These are phyloP conservation scores for Nesospiza acunhae DNA, from an alignment of 2,113 vertebrate species.

Conservation along the genomic window DNA sequence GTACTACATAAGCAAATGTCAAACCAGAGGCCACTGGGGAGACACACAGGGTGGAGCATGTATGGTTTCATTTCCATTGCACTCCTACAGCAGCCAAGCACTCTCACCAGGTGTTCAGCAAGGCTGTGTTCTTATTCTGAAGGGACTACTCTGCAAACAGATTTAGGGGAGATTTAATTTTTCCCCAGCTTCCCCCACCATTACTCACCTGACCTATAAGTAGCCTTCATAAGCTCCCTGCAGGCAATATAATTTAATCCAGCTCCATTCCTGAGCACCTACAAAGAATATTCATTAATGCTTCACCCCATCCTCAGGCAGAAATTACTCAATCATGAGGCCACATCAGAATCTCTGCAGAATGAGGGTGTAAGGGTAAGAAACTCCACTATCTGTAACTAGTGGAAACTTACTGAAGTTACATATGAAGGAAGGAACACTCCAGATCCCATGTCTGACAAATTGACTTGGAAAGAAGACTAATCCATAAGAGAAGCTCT, in stretches of 20 bases:
- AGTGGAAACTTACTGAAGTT: not conserved
- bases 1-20: not conserved
- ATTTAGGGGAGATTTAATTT: not conserved
- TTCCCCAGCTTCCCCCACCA: not conserved
- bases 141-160: not conserved
- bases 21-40: not conserved
- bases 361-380: not conserved
- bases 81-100: not conserved
- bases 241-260: not conserved
- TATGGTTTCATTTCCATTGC: fast-evolving
- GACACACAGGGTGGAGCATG: fast-evolving
- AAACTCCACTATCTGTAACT: not conserved
- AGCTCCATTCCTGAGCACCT: not conserved
- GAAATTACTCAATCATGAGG: not conserved
- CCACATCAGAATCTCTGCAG: not conserved
- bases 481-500: not conserved
- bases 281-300: not conserved
- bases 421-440: not conserved
- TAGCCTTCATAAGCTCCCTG: not conserved
- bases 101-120: not conserved
- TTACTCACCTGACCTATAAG: not conserved
- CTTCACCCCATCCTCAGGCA: not conserved
- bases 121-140: not conserved
- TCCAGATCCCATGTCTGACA: not conserved
- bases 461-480: not conserved